A percentile compares a stretch with the other conserved stretches of the same genome.
These are phyloP conservation scores for Rhabdomys dilectus DNA, from an alignment of 2,113 vertebrate species.

Conservation along the genomic window DNA sequence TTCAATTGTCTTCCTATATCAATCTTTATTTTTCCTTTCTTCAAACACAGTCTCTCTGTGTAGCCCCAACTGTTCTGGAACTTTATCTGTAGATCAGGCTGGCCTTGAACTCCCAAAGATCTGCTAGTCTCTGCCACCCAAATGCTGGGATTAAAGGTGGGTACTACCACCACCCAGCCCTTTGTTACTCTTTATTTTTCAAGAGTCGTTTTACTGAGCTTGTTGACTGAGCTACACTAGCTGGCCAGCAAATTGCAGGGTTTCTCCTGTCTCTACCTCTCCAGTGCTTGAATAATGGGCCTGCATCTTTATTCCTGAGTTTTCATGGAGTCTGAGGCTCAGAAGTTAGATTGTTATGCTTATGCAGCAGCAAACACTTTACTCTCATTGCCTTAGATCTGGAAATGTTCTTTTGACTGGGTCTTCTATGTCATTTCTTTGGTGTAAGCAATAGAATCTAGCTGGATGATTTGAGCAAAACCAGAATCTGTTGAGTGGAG, in stretches of 20 bases:
- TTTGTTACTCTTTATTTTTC: background rate
- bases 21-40: background rate
- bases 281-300: background rate
- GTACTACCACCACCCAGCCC: no score
- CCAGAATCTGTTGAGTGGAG: background rate
- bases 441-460: background rate
- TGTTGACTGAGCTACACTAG: background rate
- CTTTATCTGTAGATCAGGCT: background rate
- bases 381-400: background rate
- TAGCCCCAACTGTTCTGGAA: background rate
- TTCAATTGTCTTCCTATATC: background rate
- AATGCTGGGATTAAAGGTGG: background rate
- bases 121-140: background rate
- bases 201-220: background rate
- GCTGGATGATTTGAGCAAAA: background rate
- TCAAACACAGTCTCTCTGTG: background rate
- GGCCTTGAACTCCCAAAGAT: background rate
- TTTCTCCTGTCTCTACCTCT: background rate
- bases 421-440: background rate
- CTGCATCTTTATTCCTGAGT: no score
- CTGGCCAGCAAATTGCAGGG: background rate
- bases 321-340: background rate
- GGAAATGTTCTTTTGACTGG: background rate
- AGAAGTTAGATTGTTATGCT: background rate
- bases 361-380: background rate